phyloP scores from a whole-genome alignment of 2,888 invertebrate species.

The Thera obeliscata region DNA sequence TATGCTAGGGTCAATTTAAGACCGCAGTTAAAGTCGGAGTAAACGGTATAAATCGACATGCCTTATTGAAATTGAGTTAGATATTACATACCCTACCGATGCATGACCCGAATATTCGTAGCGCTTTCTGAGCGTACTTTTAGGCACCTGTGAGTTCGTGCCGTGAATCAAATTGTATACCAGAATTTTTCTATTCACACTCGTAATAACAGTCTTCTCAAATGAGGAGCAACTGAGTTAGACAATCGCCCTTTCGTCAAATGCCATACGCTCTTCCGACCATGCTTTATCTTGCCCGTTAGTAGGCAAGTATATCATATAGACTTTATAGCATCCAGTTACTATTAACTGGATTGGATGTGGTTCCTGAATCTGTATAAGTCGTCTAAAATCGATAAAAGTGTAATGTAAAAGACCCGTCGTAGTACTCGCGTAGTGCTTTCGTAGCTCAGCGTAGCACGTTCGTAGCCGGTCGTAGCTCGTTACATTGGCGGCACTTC shows the following conservation, averaged over 20 bases:
- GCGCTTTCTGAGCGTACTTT: neutral
- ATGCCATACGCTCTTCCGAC: too few relatives aligned
- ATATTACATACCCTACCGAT: slow-evolving; percentile 4
- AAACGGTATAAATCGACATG: slow-evolving; percentile 15
- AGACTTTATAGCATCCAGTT: neutral
- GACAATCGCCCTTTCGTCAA: too few relatives aligned
- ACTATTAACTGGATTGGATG: neutral
- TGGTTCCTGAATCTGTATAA: neutral
- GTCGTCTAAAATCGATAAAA: neutral
- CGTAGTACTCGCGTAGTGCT: slow-evolving; percentile 32
- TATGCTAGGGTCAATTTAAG: slow-evolving; percentile 19
- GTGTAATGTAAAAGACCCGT: neutral
- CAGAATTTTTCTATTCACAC: too few relatives aligned
- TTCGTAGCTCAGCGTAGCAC: slow-evolving; percentile 36
- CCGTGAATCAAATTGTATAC: too few relatives aligned
- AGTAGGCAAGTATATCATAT: too few relatives aligned
- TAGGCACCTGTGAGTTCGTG: neutral
- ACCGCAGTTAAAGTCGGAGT: slow-evolving; percentile 15
- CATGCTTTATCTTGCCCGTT: too few relatives aligned
- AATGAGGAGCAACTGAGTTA: too few relatives aligned
- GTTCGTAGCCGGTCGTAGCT: slow-evolving; percentile 55
- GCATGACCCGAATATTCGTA: slow-evolving; percentile 31
- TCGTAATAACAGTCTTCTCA: too few relatives aligned
- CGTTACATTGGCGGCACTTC: slow-evolving; percentile 59
- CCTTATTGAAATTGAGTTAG: slow-evolving; percentile 24